These are phyloP conservation scores for Podilymbus podiceps DNA, from an alignment of 2,113 vertebrate genomes.

Conservation along the genomic window DNA sequence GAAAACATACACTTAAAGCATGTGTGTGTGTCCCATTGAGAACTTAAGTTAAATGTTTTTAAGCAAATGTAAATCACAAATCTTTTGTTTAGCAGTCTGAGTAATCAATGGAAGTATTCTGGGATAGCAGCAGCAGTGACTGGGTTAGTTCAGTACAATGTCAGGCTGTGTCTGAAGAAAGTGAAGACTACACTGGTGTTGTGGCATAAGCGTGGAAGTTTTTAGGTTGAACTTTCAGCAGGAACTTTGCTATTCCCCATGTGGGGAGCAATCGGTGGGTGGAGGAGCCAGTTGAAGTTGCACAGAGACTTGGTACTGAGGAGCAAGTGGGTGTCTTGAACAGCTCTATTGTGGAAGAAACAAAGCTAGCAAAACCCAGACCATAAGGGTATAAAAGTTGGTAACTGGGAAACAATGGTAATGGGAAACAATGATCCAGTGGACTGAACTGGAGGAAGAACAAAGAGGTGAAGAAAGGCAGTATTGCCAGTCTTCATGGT, in stretches of 20 bases:
- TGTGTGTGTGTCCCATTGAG: background rate
- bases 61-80: background rate
- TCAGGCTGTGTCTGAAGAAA: background rate
- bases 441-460: no score
- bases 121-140: background rate
- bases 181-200: no score
- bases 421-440: background rate
- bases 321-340: background rate
- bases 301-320: background rate
- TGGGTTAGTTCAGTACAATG: background rate
- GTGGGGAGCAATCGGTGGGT: background rate
- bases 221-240: background rate
- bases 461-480: background rate
- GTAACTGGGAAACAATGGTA: background rate
- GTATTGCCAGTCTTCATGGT: accelerated
- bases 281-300: background rate
- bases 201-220: no score
- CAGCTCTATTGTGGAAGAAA: background rate
- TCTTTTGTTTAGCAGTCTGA: background rate
- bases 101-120: background rate
- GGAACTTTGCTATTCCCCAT: background rate
- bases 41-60: background rate
- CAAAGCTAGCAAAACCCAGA: background rate
- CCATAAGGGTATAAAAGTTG: background rate
- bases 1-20: background rate